Evolutionary conservation across 2,113 vertebrate genomes (phyloP).

Genomic region (Dromiciops gliroides): DNA sequence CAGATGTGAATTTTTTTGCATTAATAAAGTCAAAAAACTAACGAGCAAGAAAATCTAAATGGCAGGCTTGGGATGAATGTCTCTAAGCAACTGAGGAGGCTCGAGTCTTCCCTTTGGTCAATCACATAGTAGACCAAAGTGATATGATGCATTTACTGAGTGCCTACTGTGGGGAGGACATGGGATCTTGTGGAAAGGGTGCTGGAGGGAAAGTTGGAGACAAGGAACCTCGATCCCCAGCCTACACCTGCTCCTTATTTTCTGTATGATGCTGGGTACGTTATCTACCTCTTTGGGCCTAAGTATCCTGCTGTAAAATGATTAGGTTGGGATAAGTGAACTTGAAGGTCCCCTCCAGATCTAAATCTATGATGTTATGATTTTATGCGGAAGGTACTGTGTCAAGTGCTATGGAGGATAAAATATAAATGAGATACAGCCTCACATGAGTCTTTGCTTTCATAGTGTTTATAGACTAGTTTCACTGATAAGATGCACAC

Average conservation of each 20-base stretch:
- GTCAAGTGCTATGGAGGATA: not conserved
- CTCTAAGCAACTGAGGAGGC: not conserved
- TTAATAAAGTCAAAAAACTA: slow-evolving; percentile 69
- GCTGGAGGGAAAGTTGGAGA: not conserved
- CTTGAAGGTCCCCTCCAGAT: not conserved
- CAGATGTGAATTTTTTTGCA: slow-evolving; percentile 53
- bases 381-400: not conserved
- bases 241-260: not conserved
- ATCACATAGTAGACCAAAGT: not conserved
- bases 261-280: not conserved
- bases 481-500: not conserved
- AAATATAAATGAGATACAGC: not conserved
- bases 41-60: slow-evolving; percentile 27
- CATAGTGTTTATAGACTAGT: not conserved
- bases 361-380: not conserved
- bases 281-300: not conserved
- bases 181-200: not conserved
- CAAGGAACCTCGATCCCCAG: not conserved
- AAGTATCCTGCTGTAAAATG: not conserved
- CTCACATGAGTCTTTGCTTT: not conserved
- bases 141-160: not conserved
- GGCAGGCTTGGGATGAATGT: not conserved
- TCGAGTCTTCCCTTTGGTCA: not conserved
- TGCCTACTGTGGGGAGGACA: not conserved
- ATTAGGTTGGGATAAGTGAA: not conserved